A percentile compares a stretch with the other conserved stretches of the same genome.
These are phyloP conservation scores for Himantopus leucocephalus DNA, from an alignment of 2,113 vertebrate genomes.

Conservation along the genomic window DNA sequence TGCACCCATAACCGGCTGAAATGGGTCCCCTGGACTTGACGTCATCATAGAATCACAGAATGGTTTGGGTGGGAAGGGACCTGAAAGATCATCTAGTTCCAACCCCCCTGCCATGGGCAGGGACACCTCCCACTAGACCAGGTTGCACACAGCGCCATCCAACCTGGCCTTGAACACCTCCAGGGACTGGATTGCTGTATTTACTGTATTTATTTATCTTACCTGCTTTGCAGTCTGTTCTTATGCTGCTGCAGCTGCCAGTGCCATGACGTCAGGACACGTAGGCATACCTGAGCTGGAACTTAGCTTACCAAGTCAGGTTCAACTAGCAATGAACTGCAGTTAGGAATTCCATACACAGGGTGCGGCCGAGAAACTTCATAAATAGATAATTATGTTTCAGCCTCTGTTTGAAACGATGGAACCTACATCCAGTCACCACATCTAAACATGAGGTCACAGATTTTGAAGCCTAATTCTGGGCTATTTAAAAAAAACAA, in stretches of 20 bases:
- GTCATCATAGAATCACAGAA: neutral
- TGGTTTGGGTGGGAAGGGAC: neutral
- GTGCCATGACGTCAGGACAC: rapidly evolving
- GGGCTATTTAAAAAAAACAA: neutral
- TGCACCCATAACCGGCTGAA: neutral
- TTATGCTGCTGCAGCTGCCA: neutral
- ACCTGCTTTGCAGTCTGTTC: neutral
- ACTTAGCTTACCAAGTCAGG: neutral
- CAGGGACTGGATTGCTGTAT: neutral
- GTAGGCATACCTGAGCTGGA: neutral
- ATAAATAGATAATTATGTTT: neutral
- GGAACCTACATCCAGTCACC: neutral
- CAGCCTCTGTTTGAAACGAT: neutral
- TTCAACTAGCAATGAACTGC: neutral
- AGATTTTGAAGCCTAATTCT: neutral
- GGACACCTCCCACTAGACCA: neutral
- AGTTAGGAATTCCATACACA: neutral
- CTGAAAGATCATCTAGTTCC: neutral
- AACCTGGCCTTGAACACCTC: neutral
- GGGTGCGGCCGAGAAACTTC: neutral
- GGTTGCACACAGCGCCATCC: neutral
- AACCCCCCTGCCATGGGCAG: neutral
- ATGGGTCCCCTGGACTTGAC: neutral
- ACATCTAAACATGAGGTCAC: neutral
- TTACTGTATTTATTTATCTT: neutral